Percentiles rank a stretch among this genome's conserved stretches.
Evolutionary conservation across 2,888 invertebrate genomes (phyloP).

Genomic region (Drosophila paracracens): DNA sequence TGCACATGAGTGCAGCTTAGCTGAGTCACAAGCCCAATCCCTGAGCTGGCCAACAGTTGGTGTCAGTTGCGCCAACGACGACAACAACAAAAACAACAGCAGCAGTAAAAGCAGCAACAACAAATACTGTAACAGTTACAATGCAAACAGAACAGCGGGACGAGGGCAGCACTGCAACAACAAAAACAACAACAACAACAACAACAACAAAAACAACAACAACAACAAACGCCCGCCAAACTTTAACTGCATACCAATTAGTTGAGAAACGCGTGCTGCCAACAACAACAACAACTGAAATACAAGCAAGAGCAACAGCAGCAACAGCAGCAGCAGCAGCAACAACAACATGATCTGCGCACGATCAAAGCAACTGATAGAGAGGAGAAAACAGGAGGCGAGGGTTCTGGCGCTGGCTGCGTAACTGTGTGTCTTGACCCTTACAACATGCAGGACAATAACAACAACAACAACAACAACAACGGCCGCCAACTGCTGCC

Average conservation of each 20-base stretch:
- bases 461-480: constrained; percentile 38
- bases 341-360: constrained; percentile 46
- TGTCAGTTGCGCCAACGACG: constrained; percentile 54
- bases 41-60: constrained; percentile 67
- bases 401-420: constrained; percentile 64
- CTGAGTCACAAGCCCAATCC: constrained; percentile 56
- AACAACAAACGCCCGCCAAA: constrained; percentile 76
- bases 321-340: constrained; percentile 17
- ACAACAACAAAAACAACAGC: constrained; percentile 53
- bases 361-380: constrained; percentile 74
- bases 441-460: constrained; percentile 74
- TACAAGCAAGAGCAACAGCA: constrained; percentile 38
- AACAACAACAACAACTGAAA: constrained; percentile 49
- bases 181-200: constrained; percentile 17
- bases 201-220: constrained; percentile 38
- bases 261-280: constrained; percentile 83
- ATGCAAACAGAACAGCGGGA: constrained; percentile 51
- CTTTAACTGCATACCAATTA: constrained; percentile 83
- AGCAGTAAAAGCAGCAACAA: constrained; percentile 25
- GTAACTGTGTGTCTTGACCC: constrained; percentile 81
- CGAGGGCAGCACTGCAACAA: constrained; percentile 32
- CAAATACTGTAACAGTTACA: constrained; percentile 69
- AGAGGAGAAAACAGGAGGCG: constrained; percentile 30
- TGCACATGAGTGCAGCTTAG: constrained; percentile 31
- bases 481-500: constrained; percentile 78